These are phyloP conservation scores for Discoglossus pictus DNA, from an alignment of 2,797 vertebrate genomes.

Conservation along the genomic window DNA sequence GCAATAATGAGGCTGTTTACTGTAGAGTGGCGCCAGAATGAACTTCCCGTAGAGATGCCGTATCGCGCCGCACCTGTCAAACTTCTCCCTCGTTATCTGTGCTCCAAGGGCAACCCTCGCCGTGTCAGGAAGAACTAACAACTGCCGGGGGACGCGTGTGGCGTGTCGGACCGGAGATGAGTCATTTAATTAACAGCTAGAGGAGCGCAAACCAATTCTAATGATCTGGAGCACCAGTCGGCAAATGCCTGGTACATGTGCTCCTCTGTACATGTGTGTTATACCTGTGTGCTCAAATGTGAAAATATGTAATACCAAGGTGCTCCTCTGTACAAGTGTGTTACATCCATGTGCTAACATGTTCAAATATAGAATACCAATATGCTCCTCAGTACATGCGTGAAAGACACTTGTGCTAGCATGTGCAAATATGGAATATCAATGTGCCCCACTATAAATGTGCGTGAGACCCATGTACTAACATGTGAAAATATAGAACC, in stretches of 20 bases:
- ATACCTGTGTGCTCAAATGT: too few relatives aligned
- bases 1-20: slow-evolving; percentile 98
- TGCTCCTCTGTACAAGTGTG: too few relatives aligned
- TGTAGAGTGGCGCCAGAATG: slow-evolving; percentile 74
- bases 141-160: slow-evolving; percentile 76
- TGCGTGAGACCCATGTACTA: too few relatives aligned
- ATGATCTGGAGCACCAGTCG: slow-evolving; percentile 63
- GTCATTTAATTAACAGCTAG: slow-evolving; percentile 90
- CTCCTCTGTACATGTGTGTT: slow-evolving; percentile 16
- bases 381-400: too few relatives aligned
- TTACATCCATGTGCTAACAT: too few relatives aligned
- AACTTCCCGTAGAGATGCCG: slow-evolving; percentile 73
- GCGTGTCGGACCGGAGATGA: slow-evolving; percentile 84
- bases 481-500: too few relatives aligned
- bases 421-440: too few relatives aligned
- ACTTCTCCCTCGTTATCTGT: slow-evolving; percentile 86
- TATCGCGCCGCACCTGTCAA: slow-evolving; percentile 95
- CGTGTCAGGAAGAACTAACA: slow-evolving; percentile 88
- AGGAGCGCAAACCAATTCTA: slow-evolving; percentile 72
- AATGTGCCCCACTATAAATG: too few relatives aligned
- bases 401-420: too few relatives aligned
- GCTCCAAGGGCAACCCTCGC: slow-evolving; percentile 85
- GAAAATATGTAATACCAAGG: too few relatives aligned
- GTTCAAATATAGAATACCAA: too few relatives aligned
- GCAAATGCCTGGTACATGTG: slow-evolving; percentile 42